Base-by-base conservation (phyloP, 2,797 vertebrate genomes). In the Decapterus maruadsi region DNA sequence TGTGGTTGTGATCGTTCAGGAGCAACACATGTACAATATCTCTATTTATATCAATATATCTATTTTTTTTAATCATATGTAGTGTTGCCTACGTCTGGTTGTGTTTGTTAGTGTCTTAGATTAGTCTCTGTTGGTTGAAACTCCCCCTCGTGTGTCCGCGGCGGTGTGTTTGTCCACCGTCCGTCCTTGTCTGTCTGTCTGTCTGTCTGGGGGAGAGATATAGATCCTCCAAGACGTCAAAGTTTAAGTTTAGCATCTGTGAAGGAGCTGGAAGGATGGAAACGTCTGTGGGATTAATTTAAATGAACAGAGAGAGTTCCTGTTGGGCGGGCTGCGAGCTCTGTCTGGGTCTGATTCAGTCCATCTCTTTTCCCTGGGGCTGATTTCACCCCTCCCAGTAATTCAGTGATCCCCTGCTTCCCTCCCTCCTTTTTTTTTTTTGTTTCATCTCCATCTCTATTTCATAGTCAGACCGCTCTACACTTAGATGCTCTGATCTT, bases 401-500 rank as follows among this genome's bases (percentile, higher is more conserved):
- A 82, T 85, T 84, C 87, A 72, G 81, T 89, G 78, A 90, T 92
- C 88, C 88, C 82, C 84, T 82, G 74, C 83, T 89, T n/a, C n/a
- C 84, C 85, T 85, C 77, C 87, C 65, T 40, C 6, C 31, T 34
- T 6, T 26, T 26, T 26, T 26, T 26, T 26, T 38, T 77, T 89
- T 87, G 83, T 86, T 90, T 88, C 78, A 90, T 87, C 86, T 90
- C 90, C 80, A 72, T 90, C 89, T 87, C 81, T 83, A 77, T 90
- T 89, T 81, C 67, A 9, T 26, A 84, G 87, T 88, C 88, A 88
- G 75, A 63, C 68, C 73, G 78, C 88, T 94, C 91, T 89, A 93
- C 93, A 92, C 89, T 92, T 90, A 93, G 74, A 91, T 90, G 92
- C 93, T 82, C 91, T 94, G 89, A 95, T 94, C 92, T 94, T 88